A percentile compares a stretch with the other conserved stretches of the same genome.
Conservation (phyloP, 1,140 invertebrate genomes). For the Heliconius congener region DNA sequence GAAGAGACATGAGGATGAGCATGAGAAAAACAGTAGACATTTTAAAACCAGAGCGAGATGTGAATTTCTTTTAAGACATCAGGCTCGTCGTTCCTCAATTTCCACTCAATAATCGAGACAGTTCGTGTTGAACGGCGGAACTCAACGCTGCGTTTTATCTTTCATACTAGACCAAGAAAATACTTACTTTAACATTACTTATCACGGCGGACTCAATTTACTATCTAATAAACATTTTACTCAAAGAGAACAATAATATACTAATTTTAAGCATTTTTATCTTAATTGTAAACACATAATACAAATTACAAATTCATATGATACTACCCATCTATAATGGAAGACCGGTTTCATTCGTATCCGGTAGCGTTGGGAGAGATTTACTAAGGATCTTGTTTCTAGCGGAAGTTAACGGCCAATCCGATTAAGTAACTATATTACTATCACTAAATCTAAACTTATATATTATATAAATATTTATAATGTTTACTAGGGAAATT, state of each 20-base stretch:
- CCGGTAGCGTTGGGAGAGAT: slow-evolving; percentile 1
- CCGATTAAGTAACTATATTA: background rate
- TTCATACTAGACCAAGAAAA: too few species aligned
- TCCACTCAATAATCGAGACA: too few species aligned
- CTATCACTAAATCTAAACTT: background rate
- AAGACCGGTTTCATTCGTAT: background rate
- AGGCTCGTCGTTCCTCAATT: too few species aligned
- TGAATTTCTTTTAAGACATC: too few species aligned
- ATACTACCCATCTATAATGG: background rate
- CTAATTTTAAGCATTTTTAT: background rate
- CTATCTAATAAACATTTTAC: background rate
- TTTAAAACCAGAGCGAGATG: too few species aligned
- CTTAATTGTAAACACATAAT: background rate
- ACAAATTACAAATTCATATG: background rate
- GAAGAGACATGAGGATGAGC: too few species aligned
- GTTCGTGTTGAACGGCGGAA: too few species aligned
- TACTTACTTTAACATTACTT: too few species aligned
- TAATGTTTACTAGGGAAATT: background rate
- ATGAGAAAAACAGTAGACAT: too few species aligned
- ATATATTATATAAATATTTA: background rate
- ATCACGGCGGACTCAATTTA: too few species aligned
- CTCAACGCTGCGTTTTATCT: too few species aligned
- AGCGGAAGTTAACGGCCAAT: background rate
- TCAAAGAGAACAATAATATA: background rate
- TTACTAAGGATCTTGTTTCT: slow-evolving; percentile 6